Evolutionary conservation across 2,888 invertebrate species (phyloP).

Genomic region (Tipula helvola): DNA sequence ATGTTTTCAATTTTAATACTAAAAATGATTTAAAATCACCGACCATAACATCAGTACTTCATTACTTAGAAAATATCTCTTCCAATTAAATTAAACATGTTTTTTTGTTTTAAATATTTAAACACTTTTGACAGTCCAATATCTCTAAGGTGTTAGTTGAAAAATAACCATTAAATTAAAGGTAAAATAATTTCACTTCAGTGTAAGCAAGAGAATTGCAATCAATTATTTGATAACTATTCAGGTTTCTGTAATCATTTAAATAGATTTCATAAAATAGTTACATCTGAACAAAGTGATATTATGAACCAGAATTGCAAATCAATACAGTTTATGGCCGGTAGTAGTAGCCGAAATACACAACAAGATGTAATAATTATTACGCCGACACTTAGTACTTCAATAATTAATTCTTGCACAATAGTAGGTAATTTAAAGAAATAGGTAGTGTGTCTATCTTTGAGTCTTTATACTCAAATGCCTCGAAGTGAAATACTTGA

Average conservation of each 20-base stretch:
- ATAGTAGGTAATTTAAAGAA: too few relatives aligned
- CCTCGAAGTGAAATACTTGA: too few relatives aligned
- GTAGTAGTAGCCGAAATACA: neutral
- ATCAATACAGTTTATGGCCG: neutral
- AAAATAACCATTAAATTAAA: constrained; percentile 12
- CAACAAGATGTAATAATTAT: too few relatives aligned
- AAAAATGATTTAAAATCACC: neutral
- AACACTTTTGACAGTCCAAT: too few relatives aligned
- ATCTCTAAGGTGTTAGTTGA: constrained; percentile 9
- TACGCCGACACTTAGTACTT: too few relatives aligned
- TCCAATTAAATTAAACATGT: too few relatives aligned
- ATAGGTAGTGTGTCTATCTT: too few relatives aligned
- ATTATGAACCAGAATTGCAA: neutral
- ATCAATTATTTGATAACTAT: constrained; percentile 12
- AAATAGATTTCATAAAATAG: neutral
- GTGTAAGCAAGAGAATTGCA: constrained; percentile 14
- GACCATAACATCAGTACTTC: neutral
- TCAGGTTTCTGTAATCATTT: too few relatives aligned
- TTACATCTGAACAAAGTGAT: neutral
- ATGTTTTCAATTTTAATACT: neutral
- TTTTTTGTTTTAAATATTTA: too few relatives aligned
- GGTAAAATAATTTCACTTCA: constrained; percentile 5
- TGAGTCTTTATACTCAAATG: too few relatives aligned
- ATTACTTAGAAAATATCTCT: too few relatives aligned
- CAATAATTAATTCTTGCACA: too few relatives aligned